These are phyloP conservation scores for Trinectes maculatus DNA, from an alignment of 2,113 vertebrate species.

Conservation along the genomic window DNA sequence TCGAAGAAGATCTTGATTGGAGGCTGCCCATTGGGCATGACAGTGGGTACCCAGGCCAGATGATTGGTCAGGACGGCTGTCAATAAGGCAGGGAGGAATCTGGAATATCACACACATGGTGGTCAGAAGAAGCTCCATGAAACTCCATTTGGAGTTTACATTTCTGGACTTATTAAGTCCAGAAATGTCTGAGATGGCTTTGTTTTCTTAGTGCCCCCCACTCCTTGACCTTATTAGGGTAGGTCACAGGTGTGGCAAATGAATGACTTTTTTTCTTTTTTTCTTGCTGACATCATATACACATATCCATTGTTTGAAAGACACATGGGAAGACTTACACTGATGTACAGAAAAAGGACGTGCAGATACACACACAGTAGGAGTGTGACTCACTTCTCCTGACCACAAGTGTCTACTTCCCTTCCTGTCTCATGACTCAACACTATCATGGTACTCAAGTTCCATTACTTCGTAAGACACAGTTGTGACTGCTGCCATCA, in stretches of 20 bases:
- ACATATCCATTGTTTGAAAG: constrained; percentile 17
- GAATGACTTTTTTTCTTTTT: neutral
- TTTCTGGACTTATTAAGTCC: no score
- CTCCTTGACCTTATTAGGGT: constrained; percentile 2
- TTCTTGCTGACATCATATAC: neutral
- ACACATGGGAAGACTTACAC: neutral
- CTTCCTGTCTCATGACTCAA: constrained; percentile 73
- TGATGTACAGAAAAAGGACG: neutral
- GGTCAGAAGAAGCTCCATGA: neutral
- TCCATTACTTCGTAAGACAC: constrained; percentile 20
- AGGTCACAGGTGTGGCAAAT: constrained; percentile 17
- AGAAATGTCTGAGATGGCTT: neutral
- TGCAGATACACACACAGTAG: neutral
- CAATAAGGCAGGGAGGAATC: constrained; percentile 96
- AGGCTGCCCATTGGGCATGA: constrained; percentile 98
- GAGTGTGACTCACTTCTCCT: constrained; percentile 61
- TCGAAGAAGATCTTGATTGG: constrained; percentile 98
- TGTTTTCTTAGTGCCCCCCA: neutral
- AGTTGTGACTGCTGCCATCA: constrained; percentile 1
- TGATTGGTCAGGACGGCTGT: constrained; percentile 98
- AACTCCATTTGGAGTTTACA: no score
- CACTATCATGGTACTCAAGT: constrained; percentile 17
- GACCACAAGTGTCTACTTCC: constrained; percentile 67
- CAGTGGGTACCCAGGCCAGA: constrained; percentile 97
- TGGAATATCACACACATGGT: constrained; percentile 69